phyloP scores from a whole-genome alignment of 92 coral and sea anemone genomes.

The Virgularia gustaviana region DNA sequence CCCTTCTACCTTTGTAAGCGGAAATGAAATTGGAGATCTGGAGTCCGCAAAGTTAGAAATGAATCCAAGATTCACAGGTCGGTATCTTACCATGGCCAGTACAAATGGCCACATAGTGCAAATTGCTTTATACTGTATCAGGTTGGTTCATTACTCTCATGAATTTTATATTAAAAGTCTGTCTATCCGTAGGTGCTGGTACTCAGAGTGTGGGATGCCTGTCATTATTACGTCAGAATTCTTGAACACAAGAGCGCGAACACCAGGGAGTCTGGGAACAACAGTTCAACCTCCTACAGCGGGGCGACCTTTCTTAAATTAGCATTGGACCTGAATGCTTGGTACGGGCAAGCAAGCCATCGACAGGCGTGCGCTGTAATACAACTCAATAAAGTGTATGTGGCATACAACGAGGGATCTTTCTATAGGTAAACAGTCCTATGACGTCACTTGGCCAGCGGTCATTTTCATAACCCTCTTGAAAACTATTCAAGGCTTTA shows the following conservation, averaged over 20 bases:
- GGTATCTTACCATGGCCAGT: too few species aligned
- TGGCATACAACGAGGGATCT: constrained; percentile 47
- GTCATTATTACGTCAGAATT: constrained; percentile 78
- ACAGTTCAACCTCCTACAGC: constrained; percentile 21
- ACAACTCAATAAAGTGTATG: constrained; percentile 64
- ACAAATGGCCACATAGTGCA: too few species aligned
- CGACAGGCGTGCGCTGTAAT: constrained; percentile 60
- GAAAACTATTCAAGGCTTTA: neutral
- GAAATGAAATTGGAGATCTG: too few species aligned
- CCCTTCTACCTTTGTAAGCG: too few species aligned
- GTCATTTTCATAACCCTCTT: neutral
- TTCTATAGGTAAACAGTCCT: constrained; percentile 77
- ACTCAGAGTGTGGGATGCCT: constrained; percentile 60
- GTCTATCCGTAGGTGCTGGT: constrained; percentile 59
- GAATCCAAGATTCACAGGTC: too few species aligned
- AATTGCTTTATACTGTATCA: too few species aligned
- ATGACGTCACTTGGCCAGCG: neutral
- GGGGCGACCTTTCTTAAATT: constrained; percentile 72
- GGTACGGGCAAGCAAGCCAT: constrained; percentile 65
- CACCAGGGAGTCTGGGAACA: neutral
- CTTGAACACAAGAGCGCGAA: constrained; percentile 64
- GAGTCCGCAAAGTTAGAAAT: too few species aligned
- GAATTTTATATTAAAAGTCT: neutral
- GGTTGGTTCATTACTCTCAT: too few species aligned
- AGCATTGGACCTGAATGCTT: constrained; percentile 67